Base-by-base conservation (phyloP, 2,113 vertebrate species). In the Oplegnathus fasciatus region DNA sequence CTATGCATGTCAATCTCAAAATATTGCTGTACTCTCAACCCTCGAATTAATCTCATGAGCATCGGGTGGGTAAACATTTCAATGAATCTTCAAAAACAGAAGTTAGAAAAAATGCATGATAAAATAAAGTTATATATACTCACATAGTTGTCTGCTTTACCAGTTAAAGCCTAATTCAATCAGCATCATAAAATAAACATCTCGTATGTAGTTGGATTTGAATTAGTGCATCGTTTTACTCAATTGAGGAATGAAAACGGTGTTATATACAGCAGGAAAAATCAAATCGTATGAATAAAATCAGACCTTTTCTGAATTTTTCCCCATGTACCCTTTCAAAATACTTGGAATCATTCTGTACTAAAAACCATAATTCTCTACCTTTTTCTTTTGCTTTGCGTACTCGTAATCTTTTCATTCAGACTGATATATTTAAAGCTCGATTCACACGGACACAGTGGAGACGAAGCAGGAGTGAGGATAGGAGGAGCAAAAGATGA, bases 191-290 rank as follows among this genome's bases (percentile, higher is more conserved):
- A 69, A 70, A 88, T 77, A 79, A 72, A 50, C 40, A 13, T 60
- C 10, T 69, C n/a, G 8, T 15, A 32, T n/a, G 11, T 24, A 26
- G 55, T 48, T 75, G 3, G 17, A 44, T 64, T 83, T 84, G 2
- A 79, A 75, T 60, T 69, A 62, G 69, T 79, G 61, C 69, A 57
- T 74, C 9, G 1, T 22, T 72, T 73, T 76, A 32, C 50, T 68
- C 9, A 74, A 20, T 8, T 67, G 15, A 74, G 80, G 89, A 92
- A 91, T 88, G 90, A 66, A 79, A 80, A 84, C 57, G 15, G 15
- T 55, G 13, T 85, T 58, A 42, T 44, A 26, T 42, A 79, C 9
- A 76, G n/a, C 22, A 55, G n/a, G 9, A 80, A 50, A 37, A 58
- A 62, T 57, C 24, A 2, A 64, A 64, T 7, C 40, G 30, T 6